Base-by-base conservation (phyloP, 2,888 invertebrate genomes). In the Scaptomyza tumidula region DNA sequence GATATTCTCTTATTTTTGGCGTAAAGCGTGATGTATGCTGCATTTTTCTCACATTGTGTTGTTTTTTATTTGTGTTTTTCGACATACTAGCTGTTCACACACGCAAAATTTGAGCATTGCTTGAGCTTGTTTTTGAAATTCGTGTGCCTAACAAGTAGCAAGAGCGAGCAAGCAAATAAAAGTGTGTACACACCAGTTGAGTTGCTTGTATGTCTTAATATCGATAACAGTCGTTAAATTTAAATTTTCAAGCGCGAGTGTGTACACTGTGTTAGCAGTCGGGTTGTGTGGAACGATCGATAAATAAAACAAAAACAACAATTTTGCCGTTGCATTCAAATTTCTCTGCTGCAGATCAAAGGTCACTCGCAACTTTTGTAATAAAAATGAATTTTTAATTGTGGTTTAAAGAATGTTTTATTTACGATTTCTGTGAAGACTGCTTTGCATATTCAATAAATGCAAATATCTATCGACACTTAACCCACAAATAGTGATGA, bases 1-100 rank as follows among this genome's bases (percentile, higher is more conserved):
- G 61, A 39, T 83, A 83, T 54, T 87, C 86, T 31, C 76, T 46
- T 52, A 82, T 78, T 52, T 71, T 86, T 1, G 83, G 68, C 13
- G 88, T 88, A 13, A 87, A 39, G 13, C 83, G 83, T 24, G 83
- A 73, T 6, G 65, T 59, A 1, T 49, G 55, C 35, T 58, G 37
- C 10, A 43, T 2, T 54, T 61, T 70, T 9, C n/a, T 39, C 7
- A 62, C 74, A 66, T 73, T n/a, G 24, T 44, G 49, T 14, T 50
- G 57, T 24, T 46, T 76, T 57, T 52, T 39, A 7, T 27, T 60
- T 39, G 31, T 70, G 19, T 61, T 55, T n/a, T n/a, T 75, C 11
- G 67, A 67, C 76, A 77, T 78, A n/a, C 3, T 35, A 24, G 29
- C 4, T 4, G 37, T 39, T 43, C 52, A 16, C 9, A 13, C 45